These are phyloP conservation scores for Baryphthengus martii DNA, from an alignment of 2,113 vertebrate species.

Conservation along the genomic window DNA sequence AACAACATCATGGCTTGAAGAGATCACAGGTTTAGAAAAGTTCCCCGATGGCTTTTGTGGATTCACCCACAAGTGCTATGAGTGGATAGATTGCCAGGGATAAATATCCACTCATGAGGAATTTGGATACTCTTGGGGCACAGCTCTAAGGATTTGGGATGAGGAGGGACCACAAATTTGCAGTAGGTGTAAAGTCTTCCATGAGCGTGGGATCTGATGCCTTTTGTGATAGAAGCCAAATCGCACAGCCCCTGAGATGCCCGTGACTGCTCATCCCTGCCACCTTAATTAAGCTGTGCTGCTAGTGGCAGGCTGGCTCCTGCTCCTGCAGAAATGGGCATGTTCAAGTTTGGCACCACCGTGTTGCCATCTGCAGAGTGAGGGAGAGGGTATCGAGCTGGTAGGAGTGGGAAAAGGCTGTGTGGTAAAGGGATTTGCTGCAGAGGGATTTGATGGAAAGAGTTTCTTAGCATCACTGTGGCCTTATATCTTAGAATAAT, in stretches of 20 bases:
- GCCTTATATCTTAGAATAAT: neutral
- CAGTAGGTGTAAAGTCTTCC: no score
- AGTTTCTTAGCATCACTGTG: neutral
- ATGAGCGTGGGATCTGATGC: no score
- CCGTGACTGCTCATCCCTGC: accelerated
- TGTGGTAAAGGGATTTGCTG: neutral
- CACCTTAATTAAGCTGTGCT: neutral
- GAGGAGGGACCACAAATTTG: neutral
- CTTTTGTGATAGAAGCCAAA: neutral
- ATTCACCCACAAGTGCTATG: neutral
- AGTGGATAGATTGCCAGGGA: accelerated
- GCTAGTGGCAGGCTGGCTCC: neutral
- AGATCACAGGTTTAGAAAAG: neutral
- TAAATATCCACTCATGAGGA: neutral
- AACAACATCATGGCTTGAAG: accelerated
- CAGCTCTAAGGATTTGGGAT: neutral
- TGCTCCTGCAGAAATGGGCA: neutral
- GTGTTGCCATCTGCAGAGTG: neutral
- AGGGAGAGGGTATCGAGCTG: neutral
- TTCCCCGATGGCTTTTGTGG: neutral
- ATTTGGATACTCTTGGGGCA: neutral
- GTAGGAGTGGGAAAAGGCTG: neutral
- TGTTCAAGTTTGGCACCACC: neutral
- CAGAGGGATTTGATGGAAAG: neutral
- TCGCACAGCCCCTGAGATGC: neutral